Evolutionary conservation across 2,888 invertebrate species (phyloP).

Genomic region (Papilio protenor): DNA sequence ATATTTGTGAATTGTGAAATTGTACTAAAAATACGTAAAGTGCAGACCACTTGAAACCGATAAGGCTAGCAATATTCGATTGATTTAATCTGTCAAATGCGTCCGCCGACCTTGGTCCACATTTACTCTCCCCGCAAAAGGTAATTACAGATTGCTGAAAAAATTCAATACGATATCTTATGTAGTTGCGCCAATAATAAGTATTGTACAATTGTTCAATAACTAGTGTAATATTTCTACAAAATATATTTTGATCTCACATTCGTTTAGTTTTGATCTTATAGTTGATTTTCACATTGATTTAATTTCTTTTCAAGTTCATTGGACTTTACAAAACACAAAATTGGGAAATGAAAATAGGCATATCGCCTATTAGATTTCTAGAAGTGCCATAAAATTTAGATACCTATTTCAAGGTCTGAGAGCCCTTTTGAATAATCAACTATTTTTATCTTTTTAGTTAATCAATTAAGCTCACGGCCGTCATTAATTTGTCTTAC

Average conservation of each 20-base stretch:
- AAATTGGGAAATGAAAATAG: neutral
- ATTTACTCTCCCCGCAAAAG: slow-evolving; percentile 30
- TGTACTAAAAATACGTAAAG: slow-evolving; percentile 21
- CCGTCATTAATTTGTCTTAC: neutral
- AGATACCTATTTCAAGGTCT: neutral
- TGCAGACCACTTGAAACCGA: slow-evolving; percentile 10
- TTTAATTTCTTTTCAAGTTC: neutral
- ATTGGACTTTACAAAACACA: neutral
- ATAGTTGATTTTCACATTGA: neutral
- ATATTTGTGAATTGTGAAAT: neutral
- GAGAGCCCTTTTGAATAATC: neutral
- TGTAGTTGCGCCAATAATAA: neutral
- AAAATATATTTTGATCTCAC: neutral
- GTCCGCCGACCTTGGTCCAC: slow-evolving; percentile 29
- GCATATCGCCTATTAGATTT: neutral
- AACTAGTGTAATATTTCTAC: neutral
- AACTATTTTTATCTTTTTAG: neutral
- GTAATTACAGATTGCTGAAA: slow-evolving; percentile 28
- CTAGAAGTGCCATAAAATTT: neutral
- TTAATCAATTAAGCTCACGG: slow-evolving; percentile 15
- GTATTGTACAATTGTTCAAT: slow-evolving; percentile 22
- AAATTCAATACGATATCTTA: slow-evolving; percentile 15
- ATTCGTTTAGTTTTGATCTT: too few relatives aligned
- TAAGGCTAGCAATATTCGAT: slow-evolving; percentile 28
- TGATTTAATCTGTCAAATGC: slow-evolving; percentile 32